phyloP scores from a whole-genome alignment of 2,888 invertebrate species.

The Tenthredo mesomela region DNA sequence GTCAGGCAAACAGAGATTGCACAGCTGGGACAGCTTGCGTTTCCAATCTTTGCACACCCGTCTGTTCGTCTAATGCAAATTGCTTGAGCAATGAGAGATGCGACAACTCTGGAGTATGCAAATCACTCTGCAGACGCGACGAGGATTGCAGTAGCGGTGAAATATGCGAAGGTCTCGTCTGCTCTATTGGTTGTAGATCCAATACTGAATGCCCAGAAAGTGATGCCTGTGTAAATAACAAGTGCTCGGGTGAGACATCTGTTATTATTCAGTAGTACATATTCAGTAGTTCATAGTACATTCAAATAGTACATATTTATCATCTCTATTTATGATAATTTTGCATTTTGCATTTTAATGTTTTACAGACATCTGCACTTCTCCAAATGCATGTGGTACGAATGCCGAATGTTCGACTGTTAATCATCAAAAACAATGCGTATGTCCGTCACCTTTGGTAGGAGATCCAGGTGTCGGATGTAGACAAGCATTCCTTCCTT shows the following conservation, averaged over 20 bases:
- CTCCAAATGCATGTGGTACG: constrained; percentile 90
- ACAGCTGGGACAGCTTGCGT: constrained; percentile 86
- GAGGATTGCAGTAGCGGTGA: constrained; percentile 93
- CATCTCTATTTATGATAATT: neutral
- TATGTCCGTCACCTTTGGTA: constrained; percentile 85
- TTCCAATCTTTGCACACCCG: constrained; percentile 86
- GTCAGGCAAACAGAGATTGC: constrained; percentile 89
- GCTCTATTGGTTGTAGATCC: constrained; percentile 89
- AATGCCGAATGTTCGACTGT: constrained; percentile 87
- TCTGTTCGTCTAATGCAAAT: constrained; percentile 87
- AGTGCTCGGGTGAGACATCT: constrained; percentile 82
- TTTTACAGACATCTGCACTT: constrained; percentile 83
- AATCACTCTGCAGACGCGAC: constrained; percentile 90
- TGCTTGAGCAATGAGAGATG: constrained; percentile 93
- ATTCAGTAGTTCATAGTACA: no score
- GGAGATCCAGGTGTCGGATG: constrained; percentile 90
- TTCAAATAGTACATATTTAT: neutral
- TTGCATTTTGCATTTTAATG: constrained; percentile 33
- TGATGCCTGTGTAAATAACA: constrained; percentile 88
- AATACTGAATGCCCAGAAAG: constrained; percentile 87
- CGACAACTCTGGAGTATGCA: constrained; percentile 87
- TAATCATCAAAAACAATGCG: constrained; percentile 87
- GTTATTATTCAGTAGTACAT: neutral
- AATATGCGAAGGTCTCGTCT: constrained; percentile 90
- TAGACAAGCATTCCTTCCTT: constrained; percentile 84